Evolutionary conservation across 2,888 invertebrate genomes (phyloP).

Genomic region (Chrysopilus asiliformis): DNA sequence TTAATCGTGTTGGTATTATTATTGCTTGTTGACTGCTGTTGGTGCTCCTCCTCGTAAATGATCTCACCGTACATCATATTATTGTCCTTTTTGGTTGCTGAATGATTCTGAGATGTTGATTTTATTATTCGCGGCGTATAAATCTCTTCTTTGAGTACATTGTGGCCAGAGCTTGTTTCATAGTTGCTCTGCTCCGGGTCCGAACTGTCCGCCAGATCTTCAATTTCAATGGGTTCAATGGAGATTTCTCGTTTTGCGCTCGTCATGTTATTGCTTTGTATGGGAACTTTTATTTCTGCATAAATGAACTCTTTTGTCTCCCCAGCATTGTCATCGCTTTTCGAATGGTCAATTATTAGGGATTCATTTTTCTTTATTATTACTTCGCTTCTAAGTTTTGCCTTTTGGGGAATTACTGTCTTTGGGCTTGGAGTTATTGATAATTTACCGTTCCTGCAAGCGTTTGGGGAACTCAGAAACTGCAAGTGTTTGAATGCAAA

Average conservation of each 20-base stretch:
- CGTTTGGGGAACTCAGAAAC: slow-evolving; percentile 44
- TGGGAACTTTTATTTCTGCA: not conserved
- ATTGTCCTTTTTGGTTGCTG: not conserved
- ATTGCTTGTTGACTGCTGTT: not conserved
- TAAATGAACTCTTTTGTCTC: not conserved
- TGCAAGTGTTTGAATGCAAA: slow-evolving; percentile 46
- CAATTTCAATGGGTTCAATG: not conserved
- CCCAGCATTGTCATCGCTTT: not conserved
- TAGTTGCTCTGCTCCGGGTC: slow-evolving; percentile 3
- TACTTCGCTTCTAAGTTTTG: slow-evolving; percentile 27
- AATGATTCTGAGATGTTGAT: too few species aligned
- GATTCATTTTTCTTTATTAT: slow-evolving; percentile 10
- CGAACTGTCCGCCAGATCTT: not conserved
- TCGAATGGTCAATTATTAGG: not conserved
- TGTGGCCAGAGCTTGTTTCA: too few species aligned
- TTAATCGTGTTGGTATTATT: not conserved
- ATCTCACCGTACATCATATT: not conserved
- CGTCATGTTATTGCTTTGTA: too few species aligned
- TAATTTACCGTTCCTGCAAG: slow-evolving; percentile 30
- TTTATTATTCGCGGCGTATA: not conserved
- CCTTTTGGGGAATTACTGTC: slow-evolving; percentile 26
- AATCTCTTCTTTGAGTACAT: not conserved
- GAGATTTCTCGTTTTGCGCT: not conserved
- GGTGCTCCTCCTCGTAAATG: not conserved
- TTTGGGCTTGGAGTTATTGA: too few species aligned